Conservation (phyloP, 2,888 invertebrate species). For the Protonemura montana region DNA sequence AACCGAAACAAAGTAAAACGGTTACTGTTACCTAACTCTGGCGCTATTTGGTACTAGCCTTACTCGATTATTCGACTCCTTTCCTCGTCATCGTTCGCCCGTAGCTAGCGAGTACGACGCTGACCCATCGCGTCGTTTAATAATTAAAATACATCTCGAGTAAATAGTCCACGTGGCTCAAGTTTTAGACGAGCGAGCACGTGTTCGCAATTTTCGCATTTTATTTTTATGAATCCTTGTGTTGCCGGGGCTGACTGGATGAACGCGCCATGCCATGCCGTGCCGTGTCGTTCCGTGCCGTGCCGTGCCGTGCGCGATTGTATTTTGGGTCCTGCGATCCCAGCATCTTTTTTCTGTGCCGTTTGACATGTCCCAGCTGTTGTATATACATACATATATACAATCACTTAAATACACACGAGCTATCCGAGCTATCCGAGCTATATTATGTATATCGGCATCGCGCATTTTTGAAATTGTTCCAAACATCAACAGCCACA, state of each 20-base stretch:
- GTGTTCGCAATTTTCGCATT: background rate
- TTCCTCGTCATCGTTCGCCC: background rate
- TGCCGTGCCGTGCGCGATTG: background rate
- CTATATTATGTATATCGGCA: conserved; percentile 25
- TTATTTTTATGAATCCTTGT: background rate
- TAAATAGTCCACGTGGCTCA: background rate
- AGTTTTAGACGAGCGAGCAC: background rate
- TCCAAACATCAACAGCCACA: conserved; percentile 39
- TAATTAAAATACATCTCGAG: background rate
- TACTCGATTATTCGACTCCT: background rate
- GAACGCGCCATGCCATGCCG: no score
- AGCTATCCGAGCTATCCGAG: conserved; percentile 30
- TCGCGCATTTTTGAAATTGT: conserved; percentile 45
- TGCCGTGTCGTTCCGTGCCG: no score
- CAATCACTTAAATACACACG: conserved; percentile 46
- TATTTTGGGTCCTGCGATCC: background rate
- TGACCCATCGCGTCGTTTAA: background rate
- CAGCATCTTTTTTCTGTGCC: background rate
- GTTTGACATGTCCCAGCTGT: conserved; percentile 36
- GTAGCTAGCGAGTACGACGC: background rate
- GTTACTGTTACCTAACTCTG: background rate
- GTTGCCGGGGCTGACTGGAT: background rate
- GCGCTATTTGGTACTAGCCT: background rate
- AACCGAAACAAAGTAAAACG: background rate
- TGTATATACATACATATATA: conserved; percentile 27